Conservation (phyloP, 2,888 invertebrate genomes). For the Mechanitis mazaeus region DNA sequence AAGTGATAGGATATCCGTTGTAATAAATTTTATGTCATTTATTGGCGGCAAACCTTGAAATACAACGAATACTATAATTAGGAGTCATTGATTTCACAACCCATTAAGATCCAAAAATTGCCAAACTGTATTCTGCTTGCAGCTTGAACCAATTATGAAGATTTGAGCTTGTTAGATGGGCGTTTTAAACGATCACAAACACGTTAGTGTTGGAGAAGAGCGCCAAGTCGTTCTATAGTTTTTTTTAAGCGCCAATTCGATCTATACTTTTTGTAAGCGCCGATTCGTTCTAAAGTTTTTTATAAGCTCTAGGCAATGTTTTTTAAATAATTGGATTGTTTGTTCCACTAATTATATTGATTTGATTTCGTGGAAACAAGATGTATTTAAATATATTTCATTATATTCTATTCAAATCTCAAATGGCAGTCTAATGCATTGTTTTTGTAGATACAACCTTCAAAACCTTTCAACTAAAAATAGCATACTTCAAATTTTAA, state of each 20-base stretch:
- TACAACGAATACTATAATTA: conserved; percentile 45
- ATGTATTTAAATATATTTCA: background rate
- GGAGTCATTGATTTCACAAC: conserved; percentile 51
- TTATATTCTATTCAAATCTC: too few species aligned
- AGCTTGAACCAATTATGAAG: conserved; percentile 52
- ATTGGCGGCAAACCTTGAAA: conserved; percentile 19
- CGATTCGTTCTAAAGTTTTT: conserved; percentile 39
- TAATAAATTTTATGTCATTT: conserved; percentile 4
- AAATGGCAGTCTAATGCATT: too few species aligned
- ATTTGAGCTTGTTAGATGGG: conserved; percentile 51
- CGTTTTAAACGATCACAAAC: conserved; percentile 37
- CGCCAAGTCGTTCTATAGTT: conserved; percentile 41
- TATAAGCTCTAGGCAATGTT: conserved; percentile 33
- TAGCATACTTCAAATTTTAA: too few species aligned
- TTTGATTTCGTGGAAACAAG: conserved; percentile 30
- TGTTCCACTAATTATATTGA: conserved; percentile 37
- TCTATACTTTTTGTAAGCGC: conserved; percentile 35
- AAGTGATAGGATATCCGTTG: conserved; percentile 1
- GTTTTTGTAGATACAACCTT: too few species aligned
- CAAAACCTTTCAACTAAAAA: too few species aligned
- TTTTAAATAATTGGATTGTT: conserved; percentile 32
- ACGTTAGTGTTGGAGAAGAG: conserved; percentile 42
- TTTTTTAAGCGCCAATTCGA: conserved; percentile 42
- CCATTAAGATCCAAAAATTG: conserved; percentile 46
- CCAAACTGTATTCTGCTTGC: conserved; percentile 44